Base-by-base conservation (phyloP, 2,797 vertebrate genomes). In the Orestias chungarensis region DNA sequence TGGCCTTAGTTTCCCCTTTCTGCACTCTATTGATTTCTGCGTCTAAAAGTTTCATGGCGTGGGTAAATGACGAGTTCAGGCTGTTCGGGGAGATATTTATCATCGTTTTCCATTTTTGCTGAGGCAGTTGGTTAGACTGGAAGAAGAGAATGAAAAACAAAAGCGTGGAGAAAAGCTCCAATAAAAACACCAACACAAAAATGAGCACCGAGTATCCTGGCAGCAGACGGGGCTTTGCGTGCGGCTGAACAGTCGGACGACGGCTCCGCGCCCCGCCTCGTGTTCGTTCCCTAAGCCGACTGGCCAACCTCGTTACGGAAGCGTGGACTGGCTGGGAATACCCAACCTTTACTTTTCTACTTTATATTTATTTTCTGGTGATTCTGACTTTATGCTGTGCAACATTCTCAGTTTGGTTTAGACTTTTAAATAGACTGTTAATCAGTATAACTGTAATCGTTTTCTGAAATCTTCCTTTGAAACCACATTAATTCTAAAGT, bases 1-100 rank as follows among this genome's bases (percentile, higher is more conserved):
- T 98, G 99, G 49, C 98, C 91, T 97, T 98, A 17, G 94, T 90
- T 44, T 99, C 97, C 0, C 96, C 97, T 86, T 98, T 99, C 93
- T 99, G 96, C 89, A 98, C 91, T 93, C 96, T 97, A 86, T 98
- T 97, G 76, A 99, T 97, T 95, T 99, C 97, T 95, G 95, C 94
- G 43, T 94, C 93, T 68, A 99, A 93, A 81, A 99, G 95, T 95
- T 97, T 97, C 96, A 95, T 97, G 40, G 97, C 97, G 82, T 99
- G 97, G 0, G 97, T 98, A 89, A 99, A 99, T 11, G 97, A 99
- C 12, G 96, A 94, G 87, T 99, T 97, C 84, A 99, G 87, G 49
- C 97, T 99, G 91, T 93, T 99, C 97, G 1, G 97, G 97, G n/a
- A 99, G 92, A 70, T 99, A 99, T 76, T 99, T 99, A 54, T 95